Evolutionary conservation across 2,797 vertebrate genomes (phyloP), one percentile per base, ranked within the genome.

Genomic region (Limnodromus scolopaceus): DNA sequence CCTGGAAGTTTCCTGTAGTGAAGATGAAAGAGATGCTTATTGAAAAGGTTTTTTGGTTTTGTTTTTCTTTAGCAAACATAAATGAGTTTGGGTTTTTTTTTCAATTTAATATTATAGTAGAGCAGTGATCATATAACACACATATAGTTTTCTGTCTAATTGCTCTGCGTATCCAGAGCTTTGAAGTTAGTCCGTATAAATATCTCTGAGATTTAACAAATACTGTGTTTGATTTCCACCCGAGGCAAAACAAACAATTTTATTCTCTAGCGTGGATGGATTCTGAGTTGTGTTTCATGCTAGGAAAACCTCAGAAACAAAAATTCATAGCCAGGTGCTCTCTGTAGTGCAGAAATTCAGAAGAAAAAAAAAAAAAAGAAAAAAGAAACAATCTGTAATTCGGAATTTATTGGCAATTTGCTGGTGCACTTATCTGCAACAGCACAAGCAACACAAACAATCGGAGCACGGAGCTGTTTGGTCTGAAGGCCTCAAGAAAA

Each of bases 221-320:
- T 53, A 57, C 38, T 27, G 45, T 53, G 39, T 89, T 82, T 91
- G 63, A 78, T 90, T 92, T 85, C 61, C 76, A 92, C 84, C 66
- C 4, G 7, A 92, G 87, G 76, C 92, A 87, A 84, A 92, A 27
- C 77, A 89, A 83, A 70, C 70, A 60, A 28, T 68, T 92, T 92
- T 84, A 72, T 68, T 80, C 89, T 80, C 78, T 17, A 63, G 74
- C 0, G 9, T 82, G 61, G 66, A 46, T 45, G 28, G 71, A 70
- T 70, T 65, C 65, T 7, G 57, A 61, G 71, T 43, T 19, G 23
- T 28, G 32, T 25, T 82, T 70, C 48, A 15, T 41, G 16, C 41
- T 36, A 87, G 18, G 38, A 61, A 84, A 91, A 45, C 55, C 34
- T 66, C 51, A 48, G 46, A 64, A 60, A 55, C 24, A 41, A 84